Evolutionary conservation across 2,113 vertebrate genomes (phyloP).

Genomic region (Garra rufa): DNA sequence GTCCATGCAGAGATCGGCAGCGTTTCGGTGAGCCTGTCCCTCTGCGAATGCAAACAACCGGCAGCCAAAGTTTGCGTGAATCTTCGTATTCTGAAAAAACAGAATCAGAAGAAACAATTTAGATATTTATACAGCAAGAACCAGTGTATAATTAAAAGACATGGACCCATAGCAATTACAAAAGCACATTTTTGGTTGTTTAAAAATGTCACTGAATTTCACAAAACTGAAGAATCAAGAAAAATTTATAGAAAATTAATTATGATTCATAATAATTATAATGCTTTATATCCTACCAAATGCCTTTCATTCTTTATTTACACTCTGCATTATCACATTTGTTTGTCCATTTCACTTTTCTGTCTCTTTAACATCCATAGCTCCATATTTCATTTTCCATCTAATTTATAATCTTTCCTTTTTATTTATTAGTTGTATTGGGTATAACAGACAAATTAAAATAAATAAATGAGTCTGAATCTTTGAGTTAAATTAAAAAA

Average conservation of each 20-base stretch:
- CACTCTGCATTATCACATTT: background rate
- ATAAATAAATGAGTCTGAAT: no score
- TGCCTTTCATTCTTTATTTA: background rate
- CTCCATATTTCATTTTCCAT: background rate
- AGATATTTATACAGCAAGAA: background rate
- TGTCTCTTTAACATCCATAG: background rate
- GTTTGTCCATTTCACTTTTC: background rate
- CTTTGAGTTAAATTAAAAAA: no score
- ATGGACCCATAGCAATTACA: background rate
- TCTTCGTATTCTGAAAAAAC: conserved; percentile 89
- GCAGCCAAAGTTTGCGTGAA: conserved; percentile 94
- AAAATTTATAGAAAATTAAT: background rate
- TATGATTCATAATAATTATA: background rate
- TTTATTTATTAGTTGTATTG: background rate
- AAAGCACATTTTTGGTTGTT: background rate
- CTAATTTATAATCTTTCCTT: background rate
- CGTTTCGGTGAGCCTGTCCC: conserved; percentile 95
- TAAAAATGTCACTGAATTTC: background rate
- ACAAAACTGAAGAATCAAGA: background rate
- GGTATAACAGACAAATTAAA: background rate
- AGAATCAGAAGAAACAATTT: background rate
- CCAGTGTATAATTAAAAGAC: background rate
- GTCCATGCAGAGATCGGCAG: conserved; percentile 93
- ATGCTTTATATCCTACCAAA: background rate
- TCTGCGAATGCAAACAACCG: conserved; percentile 91